Conservation (phyloP, 2,797 vertebrate genomes). For the Darevskia mixta region DNA sequence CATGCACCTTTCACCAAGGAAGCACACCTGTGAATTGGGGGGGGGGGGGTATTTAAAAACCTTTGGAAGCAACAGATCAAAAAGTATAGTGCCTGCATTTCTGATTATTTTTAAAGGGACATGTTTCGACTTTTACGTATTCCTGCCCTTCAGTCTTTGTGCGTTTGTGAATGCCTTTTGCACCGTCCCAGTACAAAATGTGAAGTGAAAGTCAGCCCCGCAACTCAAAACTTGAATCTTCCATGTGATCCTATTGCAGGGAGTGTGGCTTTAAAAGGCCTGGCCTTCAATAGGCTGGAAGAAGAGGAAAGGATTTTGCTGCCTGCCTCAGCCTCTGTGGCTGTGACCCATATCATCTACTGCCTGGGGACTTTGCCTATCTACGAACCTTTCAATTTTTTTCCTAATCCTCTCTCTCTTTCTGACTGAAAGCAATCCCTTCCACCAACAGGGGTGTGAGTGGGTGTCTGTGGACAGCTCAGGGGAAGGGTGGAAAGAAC, state of each 20-base stretch:
- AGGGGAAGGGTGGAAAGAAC: neutral
- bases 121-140: no score
- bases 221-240: neutral
- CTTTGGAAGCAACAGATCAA: neutral
- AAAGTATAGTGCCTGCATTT: neutral
- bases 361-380: neutral
- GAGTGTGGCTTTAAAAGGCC: neutral
- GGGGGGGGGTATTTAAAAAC: neutral
- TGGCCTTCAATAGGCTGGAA: neutral
- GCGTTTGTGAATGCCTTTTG: neutral
- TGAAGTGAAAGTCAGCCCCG: neutral
- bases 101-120: neutral
- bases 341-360: conserved; percentile 15
- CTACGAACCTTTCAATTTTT: neutral
- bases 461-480: neutral
- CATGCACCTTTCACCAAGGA: neutral
- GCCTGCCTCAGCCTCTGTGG: neutral
- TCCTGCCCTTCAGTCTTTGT: neutral
- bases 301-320: neutral
- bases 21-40: no score
- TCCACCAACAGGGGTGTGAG: neutral
- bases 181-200: neutral
- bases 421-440: neutral
- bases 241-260: neutral
- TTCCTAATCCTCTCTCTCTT: neutral